Evolutionary conservation across 2,888 invertebrate species (phyloP).

Genomic region (Luperina nickerlii): DNA sequence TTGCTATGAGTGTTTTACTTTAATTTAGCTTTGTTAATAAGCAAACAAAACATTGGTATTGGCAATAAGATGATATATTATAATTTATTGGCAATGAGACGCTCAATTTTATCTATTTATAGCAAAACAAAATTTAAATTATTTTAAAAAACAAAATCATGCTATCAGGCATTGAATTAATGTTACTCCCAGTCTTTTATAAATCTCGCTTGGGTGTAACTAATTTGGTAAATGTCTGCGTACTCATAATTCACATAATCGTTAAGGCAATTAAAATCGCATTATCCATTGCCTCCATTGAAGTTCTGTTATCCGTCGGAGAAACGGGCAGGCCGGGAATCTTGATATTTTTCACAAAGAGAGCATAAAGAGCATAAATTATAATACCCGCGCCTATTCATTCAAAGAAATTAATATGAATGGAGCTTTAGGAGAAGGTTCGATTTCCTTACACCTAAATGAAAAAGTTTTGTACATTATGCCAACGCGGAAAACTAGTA

Average conservation of each 20-base stretch:
- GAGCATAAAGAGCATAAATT: slow-evolving; percentile 45
- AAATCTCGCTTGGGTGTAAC: slow-evolving; percentile 33
- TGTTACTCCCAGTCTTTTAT: neutral
- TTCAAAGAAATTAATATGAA: slow-evolving; percentile 58
- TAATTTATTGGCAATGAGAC: neutral
- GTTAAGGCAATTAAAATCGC: slow-evolving; percentile 75
- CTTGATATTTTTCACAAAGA: slow-evolving; percentile 61
- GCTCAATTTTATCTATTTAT: neutral
- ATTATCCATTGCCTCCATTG: slow-evolving; percentile 69
- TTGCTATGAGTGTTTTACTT: neutral
- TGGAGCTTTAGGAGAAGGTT: slow-evolving; percentile 26
- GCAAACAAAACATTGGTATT: neutral
- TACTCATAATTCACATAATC: slow-evolving; percentile 72
- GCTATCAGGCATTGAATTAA: neutral
- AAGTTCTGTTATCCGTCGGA: slow-evolving; percentile 30
- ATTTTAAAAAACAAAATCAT: slow-evolving; percentile 2
- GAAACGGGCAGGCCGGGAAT: slow-evolving; percentile 49
- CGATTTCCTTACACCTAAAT: slow-evolving; percentile 5
- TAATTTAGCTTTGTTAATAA: neutral
- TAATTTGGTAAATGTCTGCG: slow-evolving; percentile 45
- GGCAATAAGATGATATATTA: neutral
- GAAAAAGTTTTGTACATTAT: neutral
- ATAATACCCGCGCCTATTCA: slow-evolving; percentile 39
- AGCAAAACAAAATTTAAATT: neutral
- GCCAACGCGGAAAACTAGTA: neutral